Conservation (phyloP, 1,140 invertebrate genomes). For the Drosophila nigromelanica region DNA sequence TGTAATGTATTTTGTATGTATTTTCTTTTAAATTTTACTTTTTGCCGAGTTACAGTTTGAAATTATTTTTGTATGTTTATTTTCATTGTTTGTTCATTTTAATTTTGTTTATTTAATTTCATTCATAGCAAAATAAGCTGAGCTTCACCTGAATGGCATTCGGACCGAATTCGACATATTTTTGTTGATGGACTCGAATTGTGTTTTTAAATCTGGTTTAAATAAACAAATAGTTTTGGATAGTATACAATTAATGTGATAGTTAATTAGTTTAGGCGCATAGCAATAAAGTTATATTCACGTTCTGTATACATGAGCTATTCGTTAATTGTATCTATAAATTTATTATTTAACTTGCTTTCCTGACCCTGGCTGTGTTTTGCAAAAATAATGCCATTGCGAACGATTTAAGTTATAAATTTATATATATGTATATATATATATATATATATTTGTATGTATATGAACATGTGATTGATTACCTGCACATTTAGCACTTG, state of each 20-base stretch:
- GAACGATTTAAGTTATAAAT: constrained; percentile 19
- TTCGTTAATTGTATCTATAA: constrained; percentile 28
- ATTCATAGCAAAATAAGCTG: constrained; percentile 36
- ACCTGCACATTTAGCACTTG: constrained; percentile 31
- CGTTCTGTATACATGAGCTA: constrained; percentile 33
- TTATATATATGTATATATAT: constrained; percentile 13
- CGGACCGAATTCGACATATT: constrained; percentile 24
- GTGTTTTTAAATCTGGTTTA: constrained; percentile 8
- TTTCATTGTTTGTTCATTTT: constrained; percentile 4
- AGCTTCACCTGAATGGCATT: constrained; percentile 40
- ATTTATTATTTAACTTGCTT: constrained; percentile 30
- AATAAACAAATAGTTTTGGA: constrained; percentile 42
- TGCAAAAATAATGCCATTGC: constrained; percentile 49
- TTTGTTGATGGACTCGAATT: constrained; percentile 22
- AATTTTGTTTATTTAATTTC: constrained; percentile 6
- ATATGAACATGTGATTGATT: constrained; percentile 26
- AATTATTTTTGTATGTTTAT: constrained; percentile 10
- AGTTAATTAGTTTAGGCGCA: constrained; percentile 39
- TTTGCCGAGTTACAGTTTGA: constrained; percentile 34
- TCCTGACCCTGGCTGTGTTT: constrained; percentile 25
- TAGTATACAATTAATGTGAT: constrained; percentile 42
- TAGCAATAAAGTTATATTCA: constrained; percentile 35
- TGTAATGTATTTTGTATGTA: constrained; percentile 42
- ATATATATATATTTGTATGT: constrained; percentile 8
- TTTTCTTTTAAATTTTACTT: constrained; percentile 29